These are phyloP conservation scores for Macropodus opercularis DNA, from an alignment of 2,797 vertebrate genomes.

Conservation along the genomic window DNA sequence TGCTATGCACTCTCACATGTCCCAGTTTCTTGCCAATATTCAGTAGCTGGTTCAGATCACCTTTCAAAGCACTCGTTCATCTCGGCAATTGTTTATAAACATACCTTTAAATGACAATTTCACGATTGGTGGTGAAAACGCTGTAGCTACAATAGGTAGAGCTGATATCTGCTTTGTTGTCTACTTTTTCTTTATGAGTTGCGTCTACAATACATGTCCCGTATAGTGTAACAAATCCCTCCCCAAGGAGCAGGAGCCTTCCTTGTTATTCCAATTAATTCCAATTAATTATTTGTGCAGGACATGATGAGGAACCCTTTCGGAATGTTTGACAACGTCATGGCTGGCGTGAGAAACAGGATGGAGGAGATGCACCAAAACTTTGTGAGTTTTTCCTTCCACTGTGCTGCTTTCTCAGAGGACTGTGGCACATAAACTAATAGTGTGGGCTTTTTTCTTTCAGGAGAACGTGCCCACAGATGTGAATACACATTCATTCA, in stretches of 20 bases:
- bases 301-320: conserved; percentile 80
- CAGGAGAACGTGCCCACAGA: conserved; percentile 84
- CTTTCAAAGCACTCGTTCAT: conserved; percentile 44
- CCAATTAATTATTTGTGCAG: conserved; percentile 63
- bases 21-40: conserved; percentile 41
- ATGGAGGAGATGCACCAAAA: conserved; percentile 87
- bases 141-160: background rate
- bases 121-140: background rate
- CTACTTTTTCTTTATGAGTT: conserved; percentile 18
- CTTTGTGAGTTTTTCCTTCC: conserved; percentile 82
- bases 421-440: background rate
- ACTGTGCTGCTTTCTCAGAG: conserved; percentile 1
- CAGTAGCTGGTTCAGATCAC: conserved; percentile 46
- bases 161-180: background rate
- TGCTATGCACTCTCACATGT: conserved; percentile 47
- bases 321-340: conserved; percentile 86
- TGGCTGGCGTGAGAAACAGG: conserved; percentile 85
- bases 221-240: conserved; percentile 26
- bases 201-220: conserved; percentile 12
- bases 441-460: conserved; percentile 8
- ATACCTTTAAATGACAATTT: conserved; percentile 18
- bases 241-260: conserved; percentile 19
- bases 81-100: conserved; percentile 43
- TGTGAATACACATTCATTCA: conserved; percentile 86
- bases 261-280: too few species aligned